Evolutionary conservation across 53 echinoderm and acorn worm species (phyloP).

Genomic region (Arbacia lixula): DNA sequence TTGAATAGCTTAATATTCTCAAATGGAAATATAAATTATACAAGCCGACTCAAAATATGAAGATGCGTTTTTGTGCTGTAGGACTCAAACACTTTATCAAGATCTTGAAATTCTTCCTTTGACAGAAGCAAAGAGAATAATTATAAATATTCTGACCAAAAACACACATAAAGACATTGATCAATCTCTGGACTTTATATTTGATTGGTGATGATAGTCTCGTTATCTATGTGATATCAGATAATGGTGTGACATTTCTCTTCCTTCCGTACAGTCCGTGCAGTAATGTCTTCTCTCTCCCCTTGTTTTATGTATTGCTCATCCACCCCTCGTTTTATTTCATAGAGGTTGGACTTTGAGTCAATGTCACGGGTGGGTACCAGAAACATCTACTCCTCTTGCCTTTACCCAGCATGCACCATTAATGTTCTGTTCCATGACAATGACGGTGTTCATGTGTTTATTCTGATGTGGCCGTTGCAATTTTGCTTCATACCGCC

Average conservation of each 20-base stretch:
- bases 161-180: too few relatives aligned
- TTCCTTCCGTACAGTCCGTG: conserved; percentile 14
- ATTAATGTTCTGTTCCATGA: conserved; percentile 23
- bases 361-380: conserved; percentile 59
- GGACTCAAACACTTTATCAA: too few relatives aligned
- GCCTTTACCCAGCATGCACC: conserved; percentile 56
- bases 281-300: conserved; percentile 26
- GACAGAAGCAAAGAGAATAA: too few relatives aligned
- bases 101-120: too few relatives aligned
- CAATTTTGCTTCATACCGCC: conserved; percentile 15
- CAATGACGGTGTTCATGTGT: not conserved
- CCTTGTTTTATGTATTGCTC: conserved; percentile 42
- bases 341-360: conserved; percentile 31
- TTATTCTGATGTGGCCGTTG: conserved; percentile 42
- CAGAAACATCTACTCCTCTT: conserved; percentile 17
- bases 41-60: too few relatives aligned
- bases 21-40: too few relatives aligned
- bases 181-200: too few relatives aligned
- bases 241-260: conserved; percentile 2
- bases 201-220: not conserved
- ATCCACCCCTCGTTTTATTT: conserved; percentile 41
- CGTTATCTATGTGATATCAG: not conserved
- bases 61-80: too few relatives aligned
- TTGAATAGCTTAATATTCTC: too few relatives aligned
- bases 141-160: too few relatives aligned